Conservation (phyloP, 1,140 invertebrate genomes). For the Parasteatoda tepidariorum region DNA sequence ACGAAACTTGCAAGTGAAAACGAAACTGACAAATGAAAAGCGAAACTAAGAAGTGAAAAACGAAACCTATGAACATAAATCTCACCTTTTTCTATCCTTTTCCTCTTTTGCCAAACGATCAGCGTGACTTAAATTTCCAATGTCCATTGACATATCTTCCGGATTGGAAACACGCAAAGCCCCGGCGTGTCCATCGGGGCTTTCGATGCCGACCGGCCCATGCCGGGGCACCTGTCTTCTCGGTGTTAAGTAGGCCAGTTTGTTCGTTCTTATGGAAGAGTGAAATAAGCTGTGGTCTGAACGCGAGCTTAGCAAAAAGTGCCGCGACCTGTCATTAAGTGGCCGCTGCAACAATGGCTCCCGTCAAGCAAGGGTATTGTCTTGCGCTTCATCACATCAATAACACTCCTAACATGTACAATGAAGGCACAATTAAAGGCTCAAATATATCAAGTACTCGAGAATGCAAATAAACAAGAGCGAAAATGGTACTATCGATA, state of each 20-base stretch:
- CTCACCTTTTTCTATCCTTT: slow-evolving; percentile 41
- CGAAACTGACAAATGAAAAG: too few species aligned
- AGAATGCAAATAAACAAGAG: slow-evolving; percentile 35
- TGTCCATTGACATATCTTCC: slow-evolving; percentile 49
- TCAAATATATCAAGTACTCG: background rate
- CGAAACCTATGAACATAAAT: too few species aligned
- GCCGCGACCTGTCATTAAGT: slow-evolving; percentile 53
- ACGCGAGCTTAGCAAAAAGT: slow-evolving; percentile 31
- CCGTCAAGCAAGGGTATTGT: slow-evolving; percentile 47
- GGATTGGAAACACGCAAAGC: slow-evolving; percentile 52
- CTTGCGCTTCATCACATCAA: slow-evolving; percentile 45
- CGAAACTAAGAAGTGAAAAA: too few species aligned
- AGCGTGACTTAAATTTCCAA: slow-evolving; percentile 7
- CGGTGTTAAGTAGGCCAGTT: slow-evolving; percentile 56
- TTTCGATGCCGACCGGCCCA: slow-evolving; percentile 55
- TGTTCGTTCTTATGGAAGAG: slow-evolving; percentile 3
- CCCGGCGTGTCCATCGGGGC: slow-evolving; percentile 42
- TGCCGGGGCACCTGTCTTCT: slow-evolving; percentile 46
- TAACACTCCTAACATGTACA: slow-evolving; percentile 45
- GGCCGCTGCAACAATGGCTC: slow-evolving; percentile 49
- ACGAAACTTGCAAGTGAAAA: too few species aligned
- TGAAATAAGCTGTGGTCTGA: background rate
- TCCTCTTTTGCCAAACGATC: slow-evolving; percentile 1
- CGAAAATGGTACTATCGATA: background rate
- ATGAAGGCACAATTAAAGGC: slow-evolving; percentile 44